Evolutionary conservation across 2,797 vertebrate species (phyloP).

Genomic region (Hippopotamyrus pictus): DNA sequence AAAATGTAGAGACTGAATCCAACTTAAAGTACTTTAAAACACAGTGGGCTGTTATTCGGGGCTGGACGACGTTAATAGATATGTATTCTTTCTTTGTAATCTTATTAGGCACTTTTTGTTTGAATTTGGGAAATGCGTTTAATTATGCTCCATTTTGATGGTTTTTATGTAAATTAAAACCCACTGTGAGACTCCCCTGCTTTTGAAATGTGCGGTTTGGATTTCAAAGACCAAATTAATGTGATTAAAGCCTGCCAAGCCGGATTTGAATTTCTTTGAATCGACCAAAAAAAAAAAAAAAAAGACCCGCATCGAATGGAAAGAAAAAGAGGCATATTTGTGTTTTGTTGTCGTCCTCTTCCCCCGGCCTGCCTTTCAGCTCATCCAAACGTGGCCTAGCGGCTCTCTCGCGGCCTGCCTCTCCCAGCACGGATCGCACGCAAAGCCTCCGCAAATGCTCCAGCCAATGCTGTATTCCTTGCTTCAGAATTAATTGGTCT

Average conservation of each 20-base stretch:
- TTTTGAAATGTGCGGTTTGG: conserved; percentile 36
- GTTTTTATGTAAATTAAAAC: conserved; percentile 41
- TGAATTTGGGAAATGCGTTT: conserved; percentile 28
- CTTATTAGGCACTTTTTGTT: conserved; percentile 31
- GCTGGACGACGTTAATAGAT: conserved; percentile 28
- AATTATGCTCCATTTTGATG: conserved; percentile 34
- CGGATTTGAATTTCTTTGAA: conserved; percentile 31
- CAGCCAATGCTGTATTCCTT: not conserved
- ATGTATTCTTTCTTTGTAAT: conserved; percentile 29
- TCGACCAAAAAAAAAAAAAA: conserved; percentile 31
- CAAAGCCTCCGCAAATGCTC: not conserved
- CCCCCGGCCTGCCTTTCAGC: conserved; percentile 23
- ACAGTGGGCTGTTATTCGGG: conserved; percentile 57
- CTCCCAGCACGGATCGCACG: not conserved
- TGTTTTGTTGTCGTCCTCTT: conserved; percentile 18
- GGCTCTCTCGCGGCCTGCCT: not conserved
- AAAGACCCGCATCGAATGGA: not conserved
- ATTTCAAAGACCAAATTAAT: conserved; percentile 41
- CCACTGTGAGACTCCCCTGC: conserved; percentile 12
- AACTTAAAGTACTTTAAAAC: conserved; percentile 65
- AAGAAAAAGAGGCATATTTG: conserved; percentile 12
- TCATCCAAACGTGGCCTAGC: not conserved
- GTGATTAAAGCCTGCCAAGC: conserved; percentile 38
- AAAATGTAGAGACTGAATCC: conserved; percentile 54
- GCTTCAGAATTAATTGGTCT: conserved; percentile 16